phyloP scores from a whole-genome alignment of 2,888 invertebrate genomes.

The Orthosia gothica region DNA sequence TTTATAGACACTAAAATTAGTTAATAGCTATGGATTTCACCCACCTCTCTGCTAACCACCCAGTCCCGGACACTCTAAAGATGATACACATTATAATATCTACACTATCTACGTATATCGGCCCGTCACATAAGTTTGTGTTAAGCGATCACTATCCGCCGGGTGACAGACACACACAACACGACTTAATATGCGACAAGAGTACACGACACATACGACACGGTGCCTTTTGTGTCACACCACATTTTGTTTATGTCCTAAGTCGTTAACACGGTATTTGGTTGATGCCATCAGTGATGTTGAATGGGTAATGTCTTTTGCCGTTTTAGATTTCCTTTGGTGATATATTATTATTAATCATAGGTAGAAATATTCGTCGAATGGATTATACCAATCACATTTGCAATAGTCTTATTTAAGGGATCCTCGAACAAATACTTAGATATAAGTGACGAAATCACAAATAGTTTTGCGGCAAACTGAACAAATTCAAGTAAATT shows the following conservation, averaged over 20 bases:
- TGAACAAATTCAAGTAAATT: too few relatives aligned
- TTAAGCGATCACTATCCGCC: constrained; percentile 34
- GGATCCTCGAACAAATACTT: too few relatives aligned
- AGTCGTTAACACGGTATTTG: constrained; percentile 19
- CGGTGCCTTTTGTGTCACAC: background rate
- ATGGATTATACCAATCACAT: too few relatives aligned
- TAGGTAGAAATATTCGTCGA: too few relatives aligned
- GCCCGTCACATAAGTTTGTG: constrained; percentile 32
- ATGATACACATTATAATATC: too few relatives aligned
- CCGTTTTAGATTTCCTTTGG: background rate
- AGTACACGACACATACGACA: constrained; percentile 3
- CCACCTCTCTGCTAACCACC: background rate
- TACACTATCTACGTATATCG: background rate
- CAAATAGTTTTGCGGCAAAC: too few relatives aligned
- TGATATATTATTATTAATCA: too few relatives aligned
- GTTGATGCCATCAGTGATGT: background rate
- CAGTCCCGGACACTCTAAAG: background rate
- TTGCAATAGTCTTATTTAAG: too few relatives aligned
- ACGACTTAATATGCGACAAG: background rate
- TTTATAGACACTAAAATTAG: too few relatives aligned
- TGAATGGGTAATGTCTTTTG: background rate
- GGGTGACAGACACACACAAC: background rate
- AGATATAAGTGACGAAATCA: too few relatives aligned
- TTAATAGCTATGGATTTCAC: background rate
- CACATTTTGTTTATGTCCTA: constrained; percentile 29